phyloP scores from a whole-genome alignment of 2,797 vertebrate genomes.

The Sylvilagus floridanus region DNA sequence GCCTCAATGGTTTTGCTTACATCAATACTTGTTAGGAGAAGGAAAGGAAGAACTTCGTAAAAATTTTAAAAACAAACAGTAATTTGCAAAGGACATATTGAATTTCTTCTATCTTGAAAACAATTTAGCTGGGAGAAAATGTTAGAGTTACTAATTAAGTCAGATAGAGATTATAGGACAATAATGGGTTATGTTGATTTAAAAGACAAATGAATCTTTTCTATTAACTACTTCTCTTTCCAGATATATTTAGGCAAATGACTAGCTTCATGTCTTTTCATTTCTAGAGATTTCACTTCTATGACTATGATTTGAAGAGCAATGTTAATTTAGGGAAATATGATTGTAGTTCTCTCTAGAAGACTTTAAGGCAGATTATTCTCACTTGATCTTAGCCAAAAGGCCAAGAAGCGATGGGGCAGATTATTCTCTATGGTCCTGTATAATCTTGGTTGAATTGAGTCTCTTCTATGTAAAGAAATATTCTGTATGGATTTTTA shows the following conservation, averaged over 20 bases:
- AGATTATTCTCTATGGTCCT: neutral
- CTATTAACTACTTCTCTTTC: neutral
- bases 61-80: no score
- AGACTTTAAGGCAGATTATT: neutral
- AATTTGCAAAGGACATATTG: no score
- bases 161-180: neutral
- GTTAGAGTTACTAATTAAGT: neutral
- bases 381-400: no score
- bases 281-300: neutral
- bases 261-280: neutral
- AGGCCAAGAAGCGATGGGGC: no score
- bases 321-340: neutral
- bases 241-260: neutral
- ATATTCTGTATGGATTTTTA: neutral
- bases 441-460: neutral
- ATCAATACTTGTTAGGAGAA: constrained; percentile 2
- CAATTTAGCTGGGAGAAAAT: neutral
- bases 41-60: neutral
- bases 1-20: neutral
- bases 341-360: neutral
- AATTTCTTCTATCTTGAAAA: neutral
- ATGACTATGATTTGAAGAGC: neutral
- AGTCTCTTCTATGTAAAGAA: neutral
- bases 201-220: neutral
- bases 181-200: neutral